Conservation (phyloP, 2,888 invertebrate genomes). For the Pterostichus niger region DNA sequence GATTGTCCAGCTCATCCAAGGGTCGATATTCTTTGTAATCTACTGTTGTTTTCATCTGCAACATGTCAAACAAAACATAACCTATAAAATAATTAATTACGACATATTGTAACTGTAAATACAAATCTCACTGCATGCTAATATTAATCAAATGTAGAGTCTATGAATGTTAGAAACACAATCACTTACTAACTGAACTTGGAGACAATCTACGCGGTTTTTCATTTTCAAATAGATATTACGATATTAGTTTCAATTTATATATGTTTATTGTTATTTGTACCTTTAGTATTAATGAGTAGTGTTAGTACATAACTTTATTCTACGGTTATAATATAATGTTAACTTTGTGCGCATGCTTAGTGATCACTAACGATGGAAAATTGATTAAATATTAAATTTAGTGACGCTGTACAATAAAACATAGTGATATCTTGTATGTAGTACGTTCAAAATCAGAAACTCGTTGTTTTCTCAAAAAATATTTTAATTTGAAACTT, state of each 20-base stretch:
- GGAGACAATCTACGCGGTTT: neutral
- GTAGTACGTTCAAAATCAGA: neutral
- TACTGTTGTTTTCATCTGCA: slow-evolving; percentile 71
- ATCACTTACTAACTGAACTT: slow-evolving; percentile 26
- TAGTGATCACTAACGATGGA: slow-evolving; percentile 51
- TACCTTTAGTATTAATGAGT: slow-evolving; percentile 16
- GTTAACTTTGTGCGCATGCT: slow-evolving; percentile 50
- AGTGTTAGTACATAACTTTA: slow-evolving; percentile 25
- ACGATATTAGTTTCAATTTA: slow-evolving; percentile 35
- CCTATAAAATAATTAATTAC: neutral
- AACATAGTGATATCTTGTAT: no score
- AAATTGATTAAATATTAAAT: slow-evolving; percentile 8
- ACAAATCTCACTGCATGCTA: slow-evolving; percentile 37
- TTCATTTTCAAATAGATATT: slow-evolving; percentile 25
- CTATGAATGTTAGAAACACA: slow-evolving; percentile 48
- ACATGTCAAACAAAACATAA: slow-evolving; percentile 54
- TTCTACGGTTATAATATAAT: slow-evolving; percentile 8
- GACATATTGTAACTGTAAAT: slow-evolving; percentile 23
- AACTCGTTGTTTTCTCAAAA: no score
- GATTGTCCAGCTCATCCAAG: slow-evolving; percentile 71
- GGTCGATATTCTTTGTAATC: slow-evolving; percentile 71
- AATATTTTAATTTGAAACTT: no score
- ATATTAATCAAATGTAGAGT: slow-evolving; percentile 34
- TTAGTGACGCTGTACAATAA: no score
- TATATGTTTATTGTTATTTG: slow-evolving; percentile 38